Evolutionary conservation across 2,113 vertebrate species (phyloP).

Genomic region (Nerophis ophidion): DNA sequence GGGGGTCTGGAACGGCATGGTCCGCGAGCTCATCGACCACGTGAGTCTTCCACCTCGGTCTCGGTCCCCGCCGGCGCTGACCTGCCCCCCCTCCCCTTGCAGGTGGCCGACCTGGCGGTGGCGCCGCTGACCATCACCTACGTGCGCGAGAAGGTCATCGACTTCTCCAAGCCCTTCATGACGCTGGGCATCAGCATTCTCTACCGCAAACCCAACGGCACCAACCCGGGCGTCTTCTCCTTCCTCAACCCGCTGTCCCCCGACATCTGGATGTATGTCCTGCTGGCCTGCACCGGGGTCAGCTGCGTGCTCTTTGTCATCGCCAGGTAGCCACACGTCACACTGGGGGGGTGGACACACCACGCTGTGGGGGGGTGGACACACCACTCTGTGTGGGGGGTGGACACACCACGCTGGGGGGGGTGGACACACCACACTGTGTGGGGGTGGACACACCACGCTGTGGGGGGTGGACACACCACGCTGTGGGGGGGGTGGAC

Average conservation of each 20-base stretch:
- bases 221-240: slow-evolving; percentile 95
- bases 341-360: too few species aligned
- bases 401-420: too few species aligned
- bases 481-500: too few species aligned
- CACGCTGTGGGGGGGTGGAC: too few species aligned
- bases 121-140: slow-evolving; percentile 97
- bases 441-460: slow-evolving; percentile 73
- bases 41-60: slow-evolving; percentile 69
- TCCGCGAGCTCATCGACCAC: slow-evolving; percentile 94
- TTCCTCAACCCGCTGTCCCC: slow-evolving; percentile 94
- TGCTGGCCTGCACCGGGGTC: slow-evolving; percentile 93
- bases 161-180: slow-evolving; percentile 99
- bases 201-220: slow-evolving; percentile 94
- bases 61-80: too few species aligned
- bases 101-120: slow-evolving; percentile 94
- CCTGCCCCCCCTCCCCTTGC: slow-evolving; percentile 6
- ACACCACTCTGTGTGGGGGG: too few species aligned
- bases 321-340: slow-evolving; percentile 78
- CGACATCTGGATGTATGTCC: slow-evolving; percentile 98
- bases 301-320: slow-evolving; percentile 98
- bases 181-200: slow-evolving; percentile 95
- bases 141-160: slow-evolving; percentile 92
- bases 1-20: slow-evolving; percentile 99
- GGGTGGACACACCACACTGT: too few species aligned
- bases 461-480: too few species aligned